Evolutionary conservation across 1,140 invertebrate species (phyloP), one percentile per base, ranked within the genome.

Genomic region (Zaprionus vittiger): DNA sequence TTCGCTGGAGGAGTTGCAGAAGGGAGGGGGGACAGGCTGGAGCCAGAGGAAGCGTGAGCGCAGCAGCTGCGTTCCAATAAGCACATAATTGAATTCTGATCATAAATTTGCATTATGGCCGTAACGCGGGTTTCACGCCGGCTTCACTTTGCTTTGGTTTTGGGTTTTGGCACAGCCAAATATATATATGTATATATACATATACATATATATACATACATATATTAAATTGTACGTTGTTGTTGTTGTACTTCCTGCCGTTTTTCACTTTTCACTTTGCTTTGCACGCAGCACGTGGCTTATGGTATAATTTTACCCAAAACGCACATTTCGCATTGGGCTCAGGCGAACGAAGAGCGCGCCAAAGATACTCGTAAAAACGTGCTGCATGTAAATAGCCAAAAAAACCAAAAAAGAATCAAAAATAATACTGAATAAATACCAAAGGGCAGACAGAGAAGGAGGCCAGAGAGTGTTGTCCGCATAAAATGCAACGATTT

Each of bases 61-160:
- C 69, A 90, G 77, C 87, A 90, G 87, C 86, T 86, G 86, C 87
- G 83, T 90, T 89, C 80, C 84, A 89, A 90, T 90, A 90, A 91
- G 86, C 87, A 91, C 87, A 91, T 90, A 90, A 90, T 90, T 90
- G 86, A 90, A 90, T 90, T 90, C 86, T 91, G 86, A 90, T 90
- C 83, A 90, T 90, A 90, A 90, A 90, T 90, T 90, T 90, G 86
- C 86, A 90, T 90, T 90, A 90, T 91, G 79, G 73, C 79, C 72
- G 68, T 73, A 68, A 73, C 81, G 79, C 80, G 72, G 71, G 68
- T 79, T 89, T 89, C 77, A 24, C 66, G 78, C 60, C 78, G 73
- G 83, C 83, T 86, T 86, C 70, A 67, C 67, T 81, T 52, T 73
- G 83, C 74, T 89, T 89, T 89, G 83, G 73, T 73, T 75, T 65